Evolutionary conservation across 1,140 invertebrate genomes (phyloP).

Genomic region (Diploscapter pachys): DNA sequence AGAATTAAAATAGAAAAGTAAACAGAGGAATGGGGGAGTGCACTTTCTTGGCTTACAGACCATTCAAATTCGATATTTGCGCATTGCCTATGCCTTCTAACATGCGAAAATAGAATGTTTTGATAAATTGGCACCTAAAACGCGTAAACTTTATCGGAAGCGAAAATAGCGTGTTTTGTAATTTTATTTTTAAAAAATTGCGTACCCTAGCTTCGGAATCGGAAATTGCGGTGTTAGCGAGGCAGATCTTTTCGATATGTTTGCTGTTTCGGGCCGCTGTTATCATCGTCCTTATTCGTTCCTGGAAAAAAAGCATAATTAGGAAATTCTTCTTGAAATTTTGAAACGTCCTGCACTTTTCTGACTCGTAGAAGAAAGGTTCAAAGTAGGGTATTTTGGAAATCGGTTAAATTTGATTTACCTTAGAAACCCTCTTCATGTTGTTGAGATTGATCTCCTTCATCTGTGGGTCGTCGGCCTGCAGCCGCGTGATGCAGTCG

Average conservation of each 20-base stretch:
- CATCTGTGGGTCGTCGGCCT: constrained; percentile 80
- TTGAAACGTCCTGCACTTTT: too few species aligned
- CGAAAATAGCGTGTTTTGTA: too few species aligned
- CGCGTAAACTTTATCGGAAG: too few species aligned
- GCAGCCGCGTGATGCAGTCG: constrained; percentile 58
- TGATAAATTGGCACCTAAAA: too few species aligned
- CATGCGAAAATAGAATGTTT: too few species aligned
- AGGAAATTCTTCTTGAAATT: too few species aligned
- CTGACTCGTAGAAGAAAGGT: neutral
- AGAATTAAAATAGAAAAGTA: too few species aligned
- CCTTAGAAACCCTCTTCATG: constrained; percentile 95
- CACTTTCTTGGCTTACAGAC: too few species aligned
- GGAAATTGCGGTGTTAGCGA: constrained; percentile 87
- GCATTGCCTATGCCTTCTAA: too few species aligned
- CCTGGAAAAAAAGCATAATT: neutral
- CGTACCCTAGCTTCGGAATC: constrained; percentile 74
- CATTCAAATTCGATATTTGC: too few species aligned
- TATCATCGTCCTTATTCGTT: constrained; percentile 30
- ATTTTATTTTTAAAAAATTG: too few species aligned
- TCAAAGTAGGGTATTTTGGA: constrained; percentile 52
- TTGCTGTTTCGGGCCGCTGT: constrained; percentile 31
- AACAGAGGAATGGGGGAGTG: too few species aligned
- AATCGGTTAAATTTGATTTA: constrained; percentile 78
- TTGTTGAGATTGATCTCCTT: constrained; percentile 93
- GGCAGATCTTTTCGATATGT: constrained; percentile 71